Evolutionary conservation across 1,140 invertebrate species (phyloP).

Genomic region (Bombyx mori): ASM3026992v2 NC_085131.1:9870001-9870500

Average conservation of each 20-base stretch:
- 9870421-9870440: too few relatives aligned
- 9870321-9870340: too few relatives aligned
- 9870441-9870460: too few relatives aligned
- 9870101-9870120: background rate
- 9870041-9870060: background rate
- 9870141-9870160: background rate
- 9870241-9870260: background rate
- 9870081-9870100: background rate
- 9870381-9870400: too few relatives aligned
- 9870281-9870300: too few relatives aligned
- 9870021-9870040: background rate
- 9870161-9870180: conserved; percentile 6
- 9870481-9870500: too few relatives aligned
- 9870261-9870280: too few relatives aligned
- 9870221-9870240: background rate
- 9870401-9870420: too few relatives aligned
- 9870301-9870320: too few relatives aligned
- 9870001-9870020: background rate
- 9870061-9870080: background rate
- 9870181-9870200: background rate
- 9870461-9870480: too few relatives aligned
- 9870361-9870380: too few relatives aligned
- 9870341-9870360: too few relatives aligned
- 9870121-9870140: conserved; percentile 1
- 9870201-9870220: conserved; percentile 2